A percentile compares a stretch with the other conserved stretches of the same genome.
phyloP scores from a whole-genome alignment of 35 echinoderm and acorn worm genomes.

The Eucidaris tribuloides region DNA sequence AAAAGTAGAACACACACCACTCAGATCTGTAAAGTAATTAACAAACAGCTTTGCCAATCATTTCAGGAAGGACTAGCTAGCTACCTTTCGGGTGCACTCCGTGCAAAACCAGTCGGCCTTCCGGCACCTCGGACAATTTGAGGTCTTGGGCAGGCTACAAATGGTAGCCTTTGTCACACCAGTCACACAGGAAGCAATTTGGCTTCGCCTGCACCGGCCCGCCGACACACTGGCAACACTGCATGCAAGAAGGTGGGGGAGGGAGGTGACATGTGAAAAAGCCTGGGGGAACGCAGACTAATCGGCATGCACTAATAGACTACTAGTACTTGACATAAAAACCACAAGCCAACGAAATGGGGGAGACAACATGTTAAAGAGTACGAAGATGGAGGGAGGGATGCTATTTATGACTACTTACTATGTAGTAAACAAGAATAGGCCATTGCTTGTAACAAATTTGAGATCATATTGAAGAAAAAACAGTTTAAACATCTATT shows the following conservation, averaged over 20 bases:
- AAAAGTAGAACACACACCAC: no score
- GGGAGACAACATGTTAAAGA: no score
- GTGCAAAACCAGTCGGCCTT: conserved; percentile 92
- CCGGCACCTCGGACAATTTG: conserved; percentile 78
- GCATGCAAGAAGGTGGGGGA: conserved; percentile 29
- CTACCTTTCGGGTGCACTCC: conserved; percentile 91
- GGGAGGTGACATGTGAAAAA: conserved; percentile 9
- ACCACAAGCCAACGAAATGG: no score
- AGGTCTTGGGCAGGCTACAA: conserved; percentile 88
- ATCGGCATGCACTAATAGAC: conserved; percentile 14
- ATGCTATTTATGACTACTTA: no score
- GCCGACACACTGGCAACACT: conserved; percentile 96
- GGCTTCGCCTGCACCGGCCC: conserved; percentile 82
- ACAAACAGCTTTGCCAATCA: background rate
- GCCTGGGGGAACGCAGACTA: no score
- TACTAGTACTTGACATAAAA: no score
- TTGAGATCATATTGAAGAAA: no score
- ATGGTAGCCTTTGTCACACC: conserved; percentile 99
- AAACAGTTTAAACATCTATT: no score
- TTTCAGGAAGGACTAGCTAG: background rate
- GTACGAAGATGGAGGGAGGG: no score
- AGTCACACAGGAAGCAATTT: conserved; percentile 91
- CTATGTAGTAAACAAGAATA: no score
- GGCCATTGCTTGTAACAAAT: no score
- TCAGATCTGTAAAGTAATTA: no score